Conservation (phyloP, 2,888 invertebrate species). For the Glyphotaelius pellucidus region DNA sequence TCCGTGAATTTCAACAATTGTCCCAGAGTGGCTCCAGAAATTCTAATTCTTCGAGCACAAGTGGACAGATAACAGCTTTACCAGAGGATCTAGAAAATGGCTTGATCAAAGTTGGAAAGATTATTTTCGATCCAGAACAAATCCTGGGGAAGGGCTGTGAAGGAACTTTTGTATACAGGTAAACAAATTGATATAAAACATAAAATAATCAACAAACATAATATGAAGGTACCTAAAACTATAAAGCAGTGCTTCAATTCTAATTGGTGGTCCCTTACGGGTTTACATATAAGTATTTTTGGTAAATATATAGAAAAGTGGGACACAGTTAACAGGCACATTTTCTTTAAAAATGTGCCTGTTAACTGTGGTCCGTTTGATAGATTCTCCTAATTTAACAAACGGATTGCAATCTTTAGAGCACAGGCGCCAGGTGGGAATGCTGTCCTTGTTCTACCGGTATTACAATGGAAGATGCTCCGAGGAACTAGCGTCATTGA, state of each 20-base stretch:
- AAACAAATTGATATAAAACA: conserved; percentile 64
- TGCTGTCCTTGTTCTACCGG: too few species aligned
- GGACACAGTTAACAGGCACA: too few species aligned
- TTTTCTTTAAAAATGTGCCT: too few species aligned
- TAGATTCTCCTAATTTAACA: too few species aligned
- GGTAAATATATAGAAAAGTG: too few species aligned
- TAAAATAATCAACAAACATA: conserved; percentile 14
- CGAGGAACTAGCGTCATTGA: too few species aligned
- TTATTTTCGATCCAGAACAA: conserved; percentile 89
- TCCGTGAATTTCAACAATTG: conserved; percentile 82
- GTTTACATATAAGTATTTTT: too few species aligned
- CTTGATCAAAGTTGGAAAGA: conserved; percentile 88
- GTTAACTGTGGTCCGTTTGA: too few species aligned
- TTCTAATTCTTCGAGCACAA: conserved; percentile 69
- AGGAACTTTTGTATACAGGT: conserved; percentile 98
- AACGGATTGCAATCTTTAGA: too few species aligned
- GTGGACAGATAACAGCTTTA: conserved; percentile 75
- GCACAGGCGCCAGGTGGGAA: too few species aligned
- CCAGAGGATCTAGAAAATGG: conserved; percentile 82
- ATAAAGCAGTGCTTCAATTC: neutral
- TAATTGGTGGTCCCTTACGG: too few species aligned
- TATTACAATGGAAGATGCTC: too few species aligned
- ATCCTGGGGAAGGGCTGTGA: conserved; percentile 98
- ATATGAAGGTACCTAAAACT: neutral
- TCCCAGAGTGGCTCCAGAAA: conserved; percentile 79